Percentiles rank a stretch among this genome's conserved stretches.
Conservation (phyloP, 2,888 invertebrate genomes). For the Acleris literana region DNA sequence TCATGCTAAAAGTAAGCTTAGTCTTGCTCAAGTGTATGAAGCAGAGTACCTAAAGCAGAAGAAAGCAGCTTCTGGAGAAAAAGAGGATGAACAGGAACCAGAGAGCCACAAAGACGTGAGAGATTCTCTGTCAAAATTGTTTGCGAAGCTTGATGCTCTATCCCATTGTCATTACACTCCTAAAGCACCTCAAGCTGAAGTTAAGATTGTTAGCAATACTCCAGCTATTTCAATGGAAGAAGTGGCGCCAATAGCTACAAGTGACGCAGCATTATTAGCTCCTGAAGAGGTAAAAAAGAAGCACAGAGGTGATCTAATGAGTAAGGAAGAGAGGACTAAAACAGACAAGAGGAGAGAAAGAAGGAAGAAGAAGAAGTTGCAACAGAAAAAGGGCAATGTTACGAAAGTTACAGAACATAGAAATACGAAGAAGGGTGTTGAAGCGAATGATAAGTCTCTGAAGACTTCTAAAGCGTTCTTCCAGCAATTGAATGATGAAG, state of each 20-base stretch:
- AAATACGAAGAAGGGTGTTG: slow-evolving; percentile 82
- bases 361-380: slow-evolving; percentile 92
- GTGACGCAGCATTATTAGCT: slow-evolving; percentile 92
- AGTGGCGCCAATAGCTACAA: slow-evolving; percentile 95
- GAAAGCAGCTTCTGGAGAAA: slow-evolving; percentile 81
- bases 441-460: slow-evolving; percentile 82
- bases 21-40: slow-evolving; percentile 97
- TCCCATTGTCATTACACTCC: slow-evolving; percentile 98
- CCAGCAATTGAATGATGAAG: slow-evolving; percentile 91
- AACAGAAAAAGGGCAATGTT: slow-evolving; percentile 79
- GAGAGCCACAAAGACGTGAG: slow-evolving; percentile 91
- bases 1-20: slow-evolving; percentile 96
- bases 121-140: slow-evolving; percentile 88
- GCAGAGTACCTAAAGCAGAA: slow-evolving; percentile 90
- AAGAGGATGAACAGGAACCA: slow-evolving; percentile 86
- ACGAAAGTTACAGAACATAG: slow-evolving; percentile 77
- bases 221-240: slow-evolving; percentile 97
- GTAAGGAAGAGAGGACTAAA: slow-evolving; percentile 90
- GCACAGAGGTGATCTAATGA: slow-evolving; percentile 82
- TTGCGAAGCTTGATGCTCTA: slow-evolving; percentile 94
- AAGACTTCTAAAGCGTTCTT: slow-evolving; percentile 93
- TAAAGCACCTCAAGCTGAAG: slow-evolving; percentile 91
- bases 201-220: slow-evolving; percentile 94
- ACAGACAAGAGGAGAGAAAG: slow-evolving; percentile 96
- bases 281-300: slow-evolving; percentile 94